Conservation (phyloP, 1,140 invertebrate genomes). For the Littorina saxatilis region DNA sequence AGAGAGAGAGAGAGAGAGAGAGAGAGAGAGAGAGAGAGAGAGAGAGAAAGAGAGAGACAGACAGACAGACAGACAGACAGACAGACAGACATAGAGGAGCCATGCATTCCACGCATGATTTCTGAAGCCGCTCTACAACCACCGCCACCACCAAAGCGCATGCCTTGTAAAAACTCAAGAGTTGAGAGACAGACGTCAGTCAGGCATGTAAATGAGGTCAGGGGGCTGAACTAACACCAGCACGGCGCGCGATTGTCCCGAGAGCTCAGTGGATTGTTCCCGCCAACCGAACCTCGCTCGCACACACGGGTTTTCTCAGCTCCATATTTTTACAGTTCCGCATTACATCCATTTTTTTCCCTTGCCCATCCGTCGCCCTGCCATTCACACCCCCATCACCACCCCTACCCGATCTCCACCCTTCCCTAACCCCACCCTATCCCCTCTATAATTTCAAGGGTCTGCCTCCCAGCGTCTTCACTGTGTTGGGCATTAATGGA, state of each 20-base stretch:
- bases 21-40: neutral
- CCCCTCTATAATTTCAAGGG: neutral
- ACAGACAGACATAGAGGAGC: neutral
- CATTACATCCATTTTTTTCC: neutral
- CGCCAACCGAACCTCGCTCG: neutral
- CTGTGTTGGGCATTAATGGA: too few relatives aligned
- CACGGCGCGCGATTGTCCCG: too few relatives aligned
- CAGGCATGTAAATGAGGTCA: constrained; percentile 16
- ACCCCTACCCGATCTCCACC: neutral
- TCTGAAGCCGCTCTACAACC: neutral
- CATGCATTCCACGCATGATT: neutral
- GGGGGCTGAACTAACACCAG: neutral
- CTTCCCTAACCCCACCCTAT: neutral
- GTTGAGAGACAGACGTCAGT: neutral
- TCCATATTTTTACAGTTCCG: neutral
- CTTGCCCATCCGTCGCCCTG: neutral
- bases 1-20: constrained; percentile 27
- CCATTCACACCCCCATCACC: neutral
- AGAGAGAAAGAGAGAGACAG: constrained; percentile 1
- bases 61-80: neutral
- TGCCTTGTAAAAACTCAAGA: neutral
- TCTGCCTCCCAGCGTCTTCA: too few relatives aligned
- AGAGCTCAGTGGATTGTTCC: too few relatives aligned
- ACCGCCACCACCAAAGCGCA: neutral
- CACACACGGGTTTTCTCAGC: neutral